Evolutionary conservation across 2,113 vertebrate species (phyloP).

Genomic region (Eudyptes chrysolophus): DNA sequence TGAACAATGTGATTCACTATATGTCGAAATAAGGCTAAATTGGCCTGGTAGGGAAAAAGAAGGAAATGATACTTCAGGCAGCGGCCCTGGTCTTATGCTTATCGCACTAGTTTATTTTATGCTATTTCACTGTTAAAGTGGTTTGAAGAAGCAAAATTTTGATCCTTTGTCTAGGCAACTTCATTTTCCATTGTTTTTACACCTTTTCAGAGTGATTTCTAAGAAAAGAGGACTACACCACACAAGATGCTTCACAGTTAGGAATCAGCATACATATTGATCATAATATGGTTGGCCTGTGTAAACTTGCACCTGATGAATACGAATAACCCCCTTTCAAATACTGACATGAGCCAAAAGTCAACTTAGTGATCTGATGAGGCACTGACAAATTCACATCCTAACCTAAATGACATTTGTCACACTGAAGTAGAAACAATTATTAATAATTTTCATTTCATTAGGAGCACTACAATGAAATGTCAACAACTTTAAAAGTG

Average conservation of each 20-base stretch:
- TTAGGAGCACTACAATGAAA: conserved; percentile 83
- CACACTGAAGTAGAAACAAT: conserved; percentile 78
- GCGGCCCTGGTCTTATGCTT: neutral
- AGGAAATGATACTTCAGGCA: neutral
- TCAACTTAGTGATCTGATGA: conserved; percentile 14
- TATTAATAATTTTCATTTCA: conserved; percentile 84
- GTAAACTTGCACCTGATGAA: neutral
- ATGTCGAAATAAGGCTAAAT: neutral
- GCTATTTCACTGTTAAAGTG: neutral
- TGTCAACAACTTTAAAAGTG: conserved; percentile 82
- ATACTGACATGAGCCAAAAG: conserved; percentile 2
- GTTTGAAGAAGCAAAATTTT: neutral
- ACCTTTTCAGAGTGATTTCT: neutral
- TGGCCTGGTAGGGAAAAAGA: neutral
- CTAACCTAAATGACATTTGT: conserved; percentile 79
- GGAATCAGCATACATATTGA: neutral
- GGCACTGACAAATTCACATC: conserved; percentile 45
- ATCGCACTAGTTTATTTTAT: neutral
- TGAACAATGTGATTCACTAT: neutral
- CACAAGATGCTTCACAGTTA: neutral
- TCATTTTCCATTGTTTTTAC: neutral
- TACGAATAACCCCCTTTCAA: neutral
- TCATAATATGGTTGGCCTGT: neutral
- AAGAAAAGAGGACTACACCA: neutral
- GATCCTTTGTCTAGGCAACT: neutral